Evolutionary conservation across 2,888 invertebrate genomes (phyloP), one percentile per base, ranked within the genome.

Genomic region (Salticus scenicus): DNA sequence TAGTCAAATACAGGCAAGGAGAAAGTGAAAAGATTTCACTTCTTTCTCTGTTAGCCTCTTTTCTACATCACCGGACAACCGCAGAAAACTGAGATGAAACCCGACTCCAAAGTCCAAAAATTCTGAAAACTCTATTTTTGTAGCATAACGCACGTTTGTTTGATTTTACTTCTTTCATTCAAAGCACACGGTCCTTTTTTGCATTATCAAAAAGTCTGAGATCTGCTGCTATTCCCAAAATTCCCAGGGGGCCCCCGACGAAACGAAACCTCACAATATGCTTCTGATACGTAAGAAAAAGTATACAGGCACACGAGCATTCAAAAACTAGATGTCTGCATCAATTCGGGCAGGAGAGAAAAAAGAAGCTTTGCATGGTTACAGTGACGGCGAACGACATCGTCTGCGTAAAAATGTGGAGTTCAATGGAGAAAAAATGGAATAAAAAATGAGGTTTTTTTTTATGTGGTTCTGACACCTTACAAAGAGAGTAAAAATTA

Each of bases 401-500:
- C 66, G 77, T 77, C 77, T 57, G 76, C 71, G 47, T 71, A 83
- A 76, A 82, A 76, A 83, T 77, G 77, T 33, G 31, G 41, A 42
- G 57, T 73, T 84, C 83, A 76, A 82, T 82, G 70, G 82, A 63
- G 63, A 41, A 70, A 84, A 84, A 78, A 84, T 84, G 83, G 83
- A 84, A 84, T 84, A 84, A 84, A 84, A 84, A 84, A 84, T 84
- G 83, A 84, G 73, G 67, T 67, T 57, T 84, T 72, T n/a, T n/a
- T 83, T 76, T 83, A 71, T 76, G 77, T 84, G 83, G 83, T 84
- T 84, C 77, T 84, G 83, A 84, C 83, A 84, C 72, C 57, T 73
- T 77, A 84, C 83, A 84, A 84, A 77, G 77, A 28, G 37, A 41
- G 72, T 47, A 73, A 84, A 84, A 84, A 84, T 84, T 84, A 84